phyloP scores from a whole-genome alignment of 2,888 invertebrate species.

The Cerastoderma edule region DNA sequence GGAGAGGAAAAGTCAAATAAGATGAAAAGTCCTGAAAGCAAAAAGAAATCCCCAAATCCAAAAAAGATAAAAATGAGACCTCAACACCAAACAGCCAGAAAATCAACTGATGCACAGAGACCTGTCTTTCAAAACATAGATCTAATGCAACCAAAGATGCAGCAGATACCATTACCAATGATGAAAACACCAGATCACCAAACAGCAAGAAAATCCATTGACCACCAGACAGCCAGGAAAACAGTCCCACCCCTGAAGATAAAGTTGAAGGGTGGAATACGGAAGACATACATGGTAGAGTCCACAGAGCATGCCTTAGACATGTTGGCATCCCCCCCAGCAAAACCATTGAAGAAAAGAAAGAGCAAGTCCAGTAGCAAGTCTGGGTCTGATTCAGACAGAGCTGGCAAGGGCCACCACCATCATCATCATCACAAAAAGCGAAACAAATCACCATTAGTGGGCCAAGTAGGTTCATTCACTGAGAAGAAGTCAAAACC shows the following conservation, averaged over 20 bases:
- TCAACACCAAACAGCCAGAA: slow-evolving; percentile 56
- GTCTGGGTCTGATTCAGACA: slow-evolving; percentile 57
- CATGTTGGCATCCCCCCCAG: not conserved
- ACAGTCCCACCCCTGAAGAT: slow-evolving; percentile 63
- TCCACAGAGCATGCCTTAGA: slow-evolving; percentile 17
- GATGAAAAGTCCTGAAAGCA: slow-evolving; percentile 12
- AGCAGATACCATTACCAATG: not conserved
- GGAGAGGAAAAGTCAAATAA: too few species aligned
- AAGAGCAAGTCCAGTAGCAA: slow-evolving; percentile 41
- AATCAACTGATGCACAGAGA: too few species aligned
- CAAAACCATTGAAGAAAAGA: slow-evolving; percentile 32
- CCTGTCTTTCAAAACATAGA: too few species aligned
- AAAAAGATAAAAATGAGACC: slow-evolving; percentile 31
- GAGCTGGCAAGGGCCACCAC: slow-evolving; percentile 29
- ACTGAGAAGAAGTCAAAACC: not conserved
- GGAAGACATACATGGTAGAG: slow-evolving; percentile 56
- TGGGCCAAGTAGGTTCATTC: not conserved
- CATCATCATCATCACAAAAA: slow-evolving; percentile 38
- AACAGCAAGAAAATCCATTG: slow-evolving; percentile 35
- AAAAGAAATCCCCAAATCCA: slow-evolving; percentile 7
- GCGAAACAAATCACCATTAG: slow-evolving; percentile 35
- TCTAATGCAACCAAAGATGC: not conserved
- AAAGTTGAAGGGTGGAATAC: slow-evolving; percentile 47
- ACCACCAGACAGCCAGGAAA: slow-evolving; percentile 58
- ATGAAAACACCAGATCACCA: too few species aligned